A percentile compares a stretch with the other conserved stretches of the same genome.
These are phyloP conservation scores for Chlamydotis undulata DNA, from an alignment of 2,113 vertebrate species.

Conservation along the genomic window DNA sequence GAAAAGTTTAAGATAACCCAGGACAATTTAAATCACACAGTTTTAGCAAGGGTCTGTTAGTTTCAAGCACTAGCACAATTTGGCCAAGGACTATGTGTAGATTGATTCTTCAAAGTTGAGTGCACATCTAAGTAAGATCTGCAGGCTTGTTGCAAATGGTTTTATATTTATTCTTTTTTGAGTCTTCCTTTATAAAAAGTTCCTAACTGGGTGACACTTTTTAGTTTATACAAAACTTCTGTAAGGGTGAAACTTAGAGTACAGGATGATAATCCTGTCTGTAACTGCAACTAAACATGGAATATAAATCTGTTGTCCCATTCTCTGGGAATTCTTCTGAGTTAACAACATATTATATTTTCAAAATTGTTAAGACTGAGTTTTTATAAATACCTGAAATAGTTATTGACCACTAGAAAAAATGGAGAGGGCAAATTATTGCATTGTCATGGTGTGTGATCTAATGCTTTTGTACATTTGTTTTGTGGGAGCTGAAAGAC, in stretches of 20 bases:
- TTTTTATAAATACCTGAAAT: neutral
- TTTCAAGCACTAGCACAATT: neutral
- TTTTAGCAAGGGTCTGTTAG: neutral
- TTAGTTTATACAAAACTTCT: neutral
- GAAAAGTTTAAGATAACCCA: slow-evolving; percentile 19
- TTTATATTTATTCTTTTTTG: slow-evolving; percentile 24
- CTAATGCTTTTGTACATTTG: neutral
- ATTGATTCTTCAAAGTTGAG: neutral
- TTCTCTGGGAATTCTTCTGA: neutral
- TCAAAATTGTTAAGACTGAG: neutral
- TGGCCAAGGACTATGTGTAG: neutral
- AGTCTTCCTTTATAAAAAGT: neutral
- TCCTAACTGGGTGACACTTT: neutral
- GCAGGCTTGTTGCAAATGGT: neutral
- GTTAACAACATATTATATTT: neutral
- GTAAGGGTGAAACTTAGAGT: neutral
- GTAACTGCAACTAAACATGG: neutral
- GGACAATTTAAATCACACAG: neutral
- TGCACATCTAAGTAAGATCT: neutral
- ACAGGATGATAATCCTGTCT: neutral
- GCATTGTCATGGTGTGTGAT: neutral
- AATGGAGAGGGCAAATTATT: neutral
- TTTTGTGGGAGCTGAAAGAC: neutral
- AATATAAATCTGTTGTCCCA: neutral
- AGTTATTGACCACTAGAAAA: neutral